Conservation (phyloP, 1,140 invertebrate genomes). For the Chironomus tepperi region DNA sequence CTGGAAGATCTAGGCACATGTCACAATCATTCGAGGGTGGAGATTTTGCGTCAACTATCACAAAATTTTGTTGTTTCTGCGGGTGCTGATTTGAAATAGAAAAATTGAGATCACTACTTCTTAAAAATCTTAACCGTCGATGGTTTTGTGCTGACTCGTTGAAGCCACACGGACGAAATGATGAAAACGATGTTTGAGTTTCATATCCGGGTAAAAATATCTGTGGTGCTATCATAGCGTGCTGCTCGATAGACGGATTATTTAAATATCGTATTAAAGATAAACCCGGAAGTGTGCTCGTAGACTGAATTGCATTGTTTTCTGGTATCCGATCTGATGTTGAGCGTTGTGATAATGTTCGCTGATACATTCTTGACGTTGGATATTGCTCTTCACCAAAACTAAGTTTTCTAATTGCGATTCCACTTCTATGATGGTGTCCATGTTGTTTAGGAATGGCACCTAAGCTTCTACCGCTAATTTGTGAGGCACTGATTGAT, state of each 20-base stretch:
- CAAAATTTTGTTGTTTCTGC: not conserved
- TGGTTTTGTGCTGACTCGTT: not conserved
- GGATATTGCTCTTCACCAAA: slow-evolving; percentile 20
- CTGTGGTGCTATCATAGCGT: not conserved
- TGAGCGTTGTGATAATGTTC: not conserved
- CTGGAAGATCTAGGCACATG: not conserved
- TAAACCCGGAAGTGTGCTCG: not conserved
- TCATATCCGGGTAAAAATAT: not conserved
- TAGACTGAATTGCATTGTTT: slow-evolving; percentile 16
- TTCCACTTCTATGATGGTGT: slow-evolving; percentile 2
- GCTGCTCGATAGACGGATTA: not conserved
- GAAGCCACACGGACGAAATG: not conserved
- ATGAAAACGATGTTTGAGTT: not conserved
- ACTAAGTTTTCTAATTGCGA: not conserved
- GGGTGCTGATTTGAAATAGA: not conserved
- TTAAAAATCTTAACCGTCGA: not conserved
- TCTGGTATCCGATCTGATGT: not conserved
- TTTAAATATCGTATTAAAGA: not conserved
- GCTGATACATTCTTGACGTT: not conserved
- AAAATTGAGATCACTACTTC: slow-evolving; percentile 13
- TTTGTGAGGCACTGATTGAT: slow-evolving; percentile 19
- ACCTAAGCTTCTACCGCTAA: slow-evolving; percentile 24
- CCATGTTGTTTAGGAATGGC: slow-evolving; percentile 26
- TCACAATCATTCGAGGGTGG: slow-evolving; percentile 4
- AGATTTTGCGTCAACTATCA: slow-evolving; percentile 1